Evolutionary conservation across 2,113 vertebrate species (phyloP).

Genomic region (Plectropomus leopardus): DNA sequence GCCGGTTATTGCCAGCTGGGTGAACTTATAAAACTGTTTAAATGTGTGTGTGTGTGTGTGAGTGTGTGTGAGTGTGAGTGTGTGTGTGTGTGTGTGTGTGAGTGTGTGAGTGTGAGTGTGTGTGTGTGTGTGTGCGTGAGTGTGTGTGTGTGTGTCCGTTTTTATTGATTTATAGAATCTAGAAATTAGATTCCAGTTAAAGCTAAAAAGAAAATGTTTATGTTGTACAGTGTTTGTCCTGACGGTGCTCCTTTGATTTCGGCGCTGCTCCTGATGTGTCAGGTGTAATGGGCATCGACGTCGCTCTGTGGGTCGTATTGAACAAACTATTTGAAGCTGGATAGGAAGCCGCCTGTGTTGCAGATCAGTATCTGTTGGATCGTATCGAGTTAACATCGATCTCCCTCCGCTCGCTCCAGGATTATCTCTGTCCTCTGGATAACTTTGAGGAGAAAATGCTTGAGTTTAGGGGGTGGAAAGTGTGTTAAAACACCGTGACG

Average conservation of each 20-base stretch:
- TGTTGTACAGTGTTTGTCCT: too few relatives aligned
- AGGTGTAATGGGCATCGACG: not conserved
- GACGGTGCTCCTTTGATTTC: not conserved
- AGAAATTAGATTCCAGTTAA: not conserved
- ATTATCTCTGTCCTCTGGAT: conserved; percentile 57
- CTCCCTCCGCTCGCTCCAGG: conserved; percentile 14
- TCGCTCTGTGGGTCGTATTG: conserved; percentile 12
- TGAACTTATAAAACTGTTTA: too few relatives aligned
- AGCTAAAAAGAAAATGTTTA: not conserved
- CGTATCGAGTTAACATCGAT: conserved; percentile 51
- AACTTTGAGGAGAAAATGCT: conserved; percentile 34
- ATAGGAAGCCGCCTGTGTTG: conserved; percentile 33
- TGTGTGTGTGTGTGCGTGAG: too few relatives aligned
- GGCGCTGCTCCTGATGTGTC: not conserved
- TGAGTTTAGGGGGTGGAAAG: not conserved
- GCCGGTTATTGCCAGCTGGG: too few relatives aligned
- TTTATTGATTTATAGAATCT: not conserved
- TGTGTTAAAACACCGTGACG: too few relatives aligned
- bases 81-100: too few relatives aligned
- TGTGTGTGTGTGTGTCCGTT: too few relatives aligned
- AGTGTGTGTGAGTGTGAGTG: too few relatives aligned
- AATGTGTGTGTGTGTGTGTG: too few relatives aligned
- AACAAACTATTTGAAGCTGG: conserved; percentile 40
- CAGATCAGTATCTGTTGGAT: conserved; percentile 48
- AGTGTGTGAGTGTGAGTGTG: too few relatives aligned